Conservation (phyloP, 2,797 vertebrate genomes). For the Esox masquinongy region DNA sequence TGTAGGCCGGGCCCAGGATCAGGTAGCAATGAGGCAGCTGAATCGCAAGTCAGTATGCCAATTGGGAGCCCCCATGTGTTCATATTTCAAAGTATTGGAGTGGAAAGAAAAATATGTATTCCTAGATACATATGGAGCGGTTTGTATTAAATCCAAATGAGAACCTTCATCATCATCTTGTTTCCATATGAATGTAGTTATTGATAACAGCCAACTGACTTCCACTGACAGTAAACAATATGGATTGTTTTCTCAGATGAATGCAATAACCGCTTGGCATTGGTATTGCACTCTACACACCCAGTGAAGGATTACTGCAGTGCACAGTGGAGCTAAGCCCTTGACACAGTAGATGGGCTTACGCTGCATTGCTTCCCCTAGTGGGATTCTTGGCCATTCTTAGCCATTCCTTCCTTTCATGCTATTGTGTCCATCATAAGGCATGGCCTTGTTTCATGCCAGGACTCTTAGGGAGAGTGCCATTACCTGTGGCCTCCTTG, state of each 20-base stretch:
- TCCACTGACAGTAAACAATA: conserved; percentile 1
- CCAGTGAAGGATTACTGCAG: not conserved
- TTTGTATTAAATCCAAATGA: conserved; percentile 6
- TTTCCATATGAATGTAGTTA: conserved; percentile 10
- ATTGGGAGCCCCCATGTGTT: no score
- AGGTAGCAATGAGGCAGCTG: no score
- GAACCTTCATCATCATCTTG: conserved; percentile 3
- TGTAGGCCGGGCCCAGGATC: no score
- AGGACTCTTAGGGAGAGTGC: not conserved
- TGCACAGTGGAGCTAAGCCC: not conserved
- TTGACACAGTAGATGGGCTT: not conserved
- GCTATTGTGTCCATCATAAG: not conserved
- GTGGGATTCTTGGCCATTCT: not conserved
- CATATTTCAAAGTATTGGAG: no score
- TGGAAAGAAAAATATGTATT: conserved; percentile 2
- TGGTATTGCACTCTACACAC: no score
- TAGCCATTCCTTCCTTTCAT: conserved; percentile 1
- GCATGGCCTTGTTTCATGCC: not conserved
- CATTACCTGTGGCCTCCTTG: not conserved
- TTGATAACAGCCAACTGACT: not conserved
- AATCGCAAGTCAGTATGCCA: no score
- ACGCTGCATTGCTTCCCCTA: not conserved
- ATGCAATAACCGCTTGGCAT: not conserved
- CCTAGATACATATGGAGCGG: conserved; percentile 10
- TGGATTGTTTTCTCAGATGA: conserved; percentile 7